These are phyloP conservation scores for Notarius quadriscutis DNA, from an alignment of 2,113 vertebrate genomes.

Conservation along the genomic window DNA sequence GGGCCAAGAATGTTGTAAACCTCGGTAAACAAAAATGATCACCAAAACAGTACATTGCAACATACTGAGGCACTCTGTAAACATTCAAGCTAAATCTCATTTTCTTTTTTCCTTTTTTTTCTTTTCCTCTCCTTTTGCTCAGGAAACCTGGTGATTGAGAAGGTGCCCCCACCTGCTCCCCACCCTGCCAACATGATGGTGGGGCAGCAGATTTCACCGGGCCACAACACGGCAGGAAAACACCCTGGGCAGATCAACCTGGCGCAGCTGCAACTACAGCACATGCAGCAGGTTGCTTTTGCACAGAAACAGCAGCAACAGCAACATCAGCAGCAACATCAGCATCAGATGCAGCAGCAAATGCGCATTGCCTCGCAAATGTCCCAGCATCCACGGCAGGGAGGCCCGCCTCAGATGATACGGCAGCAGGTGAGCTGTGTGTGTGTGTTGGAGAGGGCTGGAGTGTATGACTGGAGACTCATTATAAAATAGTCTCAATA, in stretches of 20 bases:
- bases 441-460: not conserved
- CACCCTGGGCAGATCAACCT: constrained; percentile 93
- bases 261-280: constrained; percentile 93
- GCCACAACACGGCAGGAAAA: constrained; percentile 85
- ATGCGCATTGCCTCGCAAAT: constrained; percentile 92
- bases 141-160: constrained; percentile 97
- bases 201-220: constrained; percentile 83
- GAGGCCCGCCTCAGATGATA: constrained; percentile 80
- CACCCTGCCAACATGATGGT: constrained; percentile 82
- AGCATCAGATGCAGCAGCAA: constrained; percentile 83
- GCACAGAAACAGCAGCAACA: constrained; percentile 74
- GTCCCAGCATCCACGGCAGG: constrained; percentile 82
- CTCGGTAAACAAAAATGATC: constrained; percentile 74
- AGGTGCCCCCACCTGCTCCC: constrained; percentile 82
- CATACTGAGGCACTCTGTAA: not conserved
- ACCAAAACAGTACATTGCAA: too few species aligned
- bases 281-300: constrained; percentile 92
- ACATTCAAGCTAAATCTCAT: not conserved
- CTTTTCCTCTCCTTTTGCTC: not conserved
- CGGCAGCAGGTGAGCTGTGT: constrained; percentile 83
- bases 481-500: not conserved
- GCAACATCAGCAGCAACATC: constrained; percentile 89
- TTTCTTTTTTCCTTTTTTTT: not conserved
- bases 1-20: constrained; percentile 98
- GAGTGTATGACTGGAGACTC: too few species aligned